These are phyloP conservation scores for Vanacampus margaritifer DNA, from an alignment of 2,113 vertebrate species.

Conservation along the genomic window DNA sequence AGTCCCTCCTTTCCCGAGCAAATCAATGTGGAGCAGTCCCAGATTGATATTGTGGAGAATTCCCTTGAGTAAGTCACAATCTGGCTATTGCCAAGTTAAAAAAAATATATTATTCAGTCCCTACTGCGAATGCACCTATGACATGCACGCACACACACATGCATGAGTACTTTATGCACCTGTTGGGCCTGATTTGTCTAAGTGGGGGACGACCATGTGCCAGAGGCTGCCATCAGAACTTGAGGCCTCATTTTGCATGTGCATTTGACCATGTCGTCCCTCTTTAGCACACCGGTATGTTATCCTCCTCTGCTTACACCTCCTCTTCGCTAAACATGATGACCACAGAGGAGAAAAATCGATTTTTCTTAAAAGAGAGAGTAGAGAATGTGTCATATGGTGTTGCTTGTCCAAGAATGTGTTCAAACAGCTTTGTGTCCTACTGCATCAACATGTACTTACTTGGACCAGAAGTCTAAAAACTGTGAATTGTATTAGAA, in stretches of 20 bases:
- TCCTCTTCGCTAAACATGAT: not conserved
- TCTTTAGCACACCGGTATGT: conserved; percentile 14
- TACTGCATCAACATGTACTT: not conserved
- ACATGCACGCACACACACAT: too few relatives aligned
- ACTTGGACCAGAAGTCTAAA: not conserved
- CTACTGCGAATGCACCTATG: too few relatives aligned
- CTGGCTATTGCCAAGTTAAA: too few relatives aligned
- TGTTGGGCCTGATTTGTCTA: conserved; percentile 1
- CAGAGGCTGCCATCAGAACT: not conserved
- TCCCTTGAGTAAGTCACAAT: too few relatives aligned
- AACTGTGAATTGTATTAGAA: not conserved
- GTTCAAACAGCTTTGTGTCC: not conserved
- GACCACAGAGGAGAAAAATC: conserved; percentile 31
- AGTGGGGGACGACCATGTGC: conserved; percentile 14
- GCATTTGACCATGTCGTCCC: conserved; percentile 15
- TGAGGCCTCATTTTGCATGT: conserved; percentile 3
- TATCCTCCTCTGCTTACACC: not conserved
- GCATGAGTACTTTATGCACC: not conserved
- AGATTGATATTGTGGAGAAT: too few relatives aligned
- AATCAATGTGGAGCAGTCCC: too few relatives aligned
- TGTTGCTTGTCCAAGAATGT: not conserved
- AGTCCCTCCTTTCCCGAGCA: too few relatives aligned
- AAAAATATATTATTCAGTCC: too few relatives aligned
- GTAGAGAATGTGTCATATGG: not conserved
- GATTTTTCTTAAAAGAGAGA: conserved; percentile 12